phyloP scores from a whole-genome alignment of 2,797 vertebrate genomes.

The Malacoraja senta region DNA sequence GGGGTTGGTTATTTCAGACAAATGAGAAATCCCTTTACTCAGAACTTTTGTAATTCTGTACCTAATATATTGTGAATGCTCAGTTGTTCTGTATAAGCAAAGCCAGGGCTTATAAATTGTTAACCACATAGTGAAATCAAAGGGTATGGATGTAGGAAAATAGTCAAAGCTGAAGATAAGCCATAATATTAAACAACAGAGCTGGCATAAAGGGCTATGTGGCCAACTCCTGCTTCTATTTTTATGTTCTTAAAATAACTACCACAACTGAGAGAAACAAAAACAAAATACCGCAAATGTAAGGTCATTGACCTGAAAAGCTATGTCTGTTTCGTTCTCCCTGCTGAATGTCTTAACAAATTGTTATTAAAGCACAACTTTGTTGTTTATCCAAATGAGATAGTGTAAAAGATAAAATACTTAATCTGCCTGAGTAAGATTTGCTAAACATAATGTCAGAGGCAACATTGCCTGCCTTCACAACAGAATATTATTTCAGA shows the following conservation, averaged over 20 bases:
- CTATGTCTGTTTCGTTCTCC: background rate
- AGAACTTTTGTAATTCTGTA: too few relatives aligned
- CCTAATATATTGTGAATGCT: too few relatives aligned
- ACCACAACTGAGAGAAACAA: background rate
- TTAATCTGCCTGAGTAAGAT: background rate
- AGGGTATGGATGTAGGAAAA: too few relatives aligned
- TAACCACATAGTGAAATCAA: too few relatives aligned
- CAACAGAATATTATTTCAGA: background rate
- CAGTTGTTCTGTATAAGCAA: too few relatives aligned
- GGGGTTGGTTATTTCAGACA: too few relatives aligned
- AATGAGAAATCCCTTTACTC: too few relatives aligned
- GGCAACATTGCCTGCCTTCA: background rate
- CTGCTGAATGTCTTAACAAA: background rate
- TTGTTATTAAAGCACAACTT: background rate
- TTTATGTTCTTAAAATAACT: background rate
- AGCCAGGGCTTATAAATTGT: too few relatives aligned
- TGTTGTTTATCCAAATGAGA: background rate
- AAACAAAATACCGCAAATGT: constrained; percentile 4
- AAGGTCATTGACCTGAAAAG: background rate
- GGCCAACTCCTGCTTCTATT: too few relatives aligned
- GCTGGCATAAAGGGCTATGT: too few relatives aligned
- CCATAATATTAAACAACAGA: too few relatives aligned
- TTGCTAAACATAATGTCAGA: background rate
- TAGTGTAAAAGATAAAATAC: background rate
- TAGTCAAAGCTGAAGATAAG: too few relatives aligned